phyloP scores from a whole-genome alignment of 2,888 invertebrate genomes.

The Acanthosepion pharaonis region DNA sequence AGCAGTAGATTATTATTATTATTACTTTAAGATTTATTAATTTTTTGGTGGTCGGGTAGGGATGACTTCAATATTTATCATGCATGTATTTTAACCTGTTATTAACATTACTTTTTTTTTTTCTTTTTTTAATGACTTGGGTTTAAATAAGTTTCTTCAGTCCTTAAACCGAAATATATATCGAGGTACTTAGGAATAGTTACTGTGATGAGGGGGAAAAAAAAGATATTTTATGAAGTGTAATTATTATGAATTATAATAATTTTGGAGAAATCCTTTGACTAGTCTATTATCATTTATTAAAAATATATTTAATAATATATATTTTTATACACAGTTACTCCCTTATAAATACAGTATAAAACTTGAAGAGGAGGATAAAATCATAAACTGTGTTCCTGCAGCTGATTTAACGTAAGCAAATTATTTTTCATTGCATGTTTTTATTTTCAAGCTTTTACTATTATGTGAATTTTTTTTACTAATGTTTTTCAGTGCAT shows the following conservation, averaged over 20 bases:
- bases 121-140: background rate
- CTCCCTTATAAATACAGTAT: constrained; percentile 72
- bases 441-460: background rate
- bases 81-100: background rate
- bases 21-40: background rate
- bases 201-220: no score
- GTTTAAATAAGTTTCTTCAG: no score
- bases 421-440: background rate
- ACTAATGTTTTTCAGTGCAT: no score
- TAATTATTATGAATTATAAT: no score
- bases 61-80: background rate
- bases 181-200: no score
- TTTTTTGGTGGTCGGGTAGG: no score
- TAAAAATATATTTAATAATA: background rate
- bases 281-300: no score
- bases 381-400: constrained; percentile 72
- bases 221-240: no score
- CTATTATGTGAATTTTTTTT: no score
- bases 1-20: background rate
- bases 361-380: constrained; percentile 68
- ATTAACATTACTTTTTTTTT: background rate
- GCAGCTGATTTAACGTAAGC: constrained; percentile 69
- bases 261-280: no score
- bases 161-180: no score
- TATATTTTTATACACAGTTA: constrained; percentile 60